Evolutionary conservation across 1,140 invertebrate genomes (phyloP), one percentile per base, ranked within the genome.

Genomic region (Calycopis cecrops): DNA sequence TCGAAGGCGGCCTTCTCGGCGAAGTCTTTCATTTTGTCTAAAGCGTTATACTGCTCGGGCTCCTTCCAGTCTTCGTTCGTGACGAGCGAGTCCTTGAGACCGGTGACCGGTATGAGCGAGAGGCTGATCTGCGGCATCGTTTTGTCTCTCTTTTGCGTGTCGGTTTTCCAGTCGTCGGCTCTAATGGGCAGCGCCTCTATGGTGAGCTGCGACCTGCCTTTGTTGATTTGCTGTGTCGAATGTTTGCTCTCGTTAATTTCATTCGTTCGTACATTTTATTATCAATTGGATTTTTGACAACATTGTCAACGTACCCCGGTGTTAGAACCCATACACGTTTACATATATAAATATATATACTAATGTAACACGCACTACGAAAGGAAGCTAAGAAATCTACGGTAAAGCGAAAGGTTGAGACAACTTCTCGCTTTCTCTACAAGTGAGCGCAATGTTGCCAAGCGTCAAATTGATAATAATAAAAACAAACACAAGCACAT

Each of bases 391-490:
- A 73, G 69, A 73, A 48, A 60, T 69, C 76, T 85, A 82, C 77
- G 60, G 47, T 64, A 79, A 84, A 76, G 76, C 77, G 75, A 80
- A 80, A 79, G 79, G 69, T 62, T 55, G 65, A 50, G 49, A 33
- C 18, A 14, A 65, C 35, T 69, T 59, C 52, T 33, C 48, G 50
- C 58, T 57, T 53, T 48, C 50, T 21, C 28, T 69, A 76, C 60
- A 71, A 76, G 79, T 83, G 81, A 87, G 81, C 83, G 82, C 81
- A 87, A 87, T 87, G 83, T 87, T 87, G 83, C 83, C 83, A 87
- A 85, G 81, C 83, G 73, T 87, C 83, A 81, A 87, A 87, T 87
- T 87, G 83, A 87, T 85, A 87, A 85, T 87, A 87, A 83, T 82
- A 75, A 77, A 79, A 73, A 79, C 73, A 82, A 76, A 83, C 79